Conservation (phyloP, 2,888 invertebrate species). For the Hedya salicella region DNA sequence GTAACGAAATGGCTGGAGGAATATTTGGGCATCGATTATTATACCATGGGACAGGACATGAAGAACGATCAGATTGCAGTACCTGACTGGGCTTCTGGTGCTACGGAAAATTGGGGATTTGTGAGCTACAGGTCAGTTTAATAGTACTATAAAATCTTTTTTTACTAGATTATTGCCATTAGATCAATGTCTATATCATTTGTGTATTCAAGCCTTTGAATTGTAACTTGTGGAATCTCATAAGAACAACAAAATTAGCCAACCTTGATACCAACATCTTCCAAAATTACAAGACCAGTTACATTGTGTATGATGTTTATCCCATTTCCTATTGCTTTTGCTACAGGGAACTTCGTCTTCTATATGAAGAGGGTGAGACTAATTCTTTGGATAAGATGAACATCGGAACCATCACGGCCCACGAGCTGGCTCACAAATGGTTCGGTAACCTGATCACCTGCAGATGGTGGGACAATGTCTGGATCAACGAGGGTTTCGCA, state of each 20-base stretch:
- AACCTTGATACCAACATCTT: too few species aligned
- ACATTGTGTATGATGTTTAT: too few species aligned
- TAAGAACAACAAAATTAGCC: too few species aligned
- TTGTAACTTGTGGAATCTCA: too few species aligned
- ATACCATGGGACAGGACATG: constrained; percentile 66
- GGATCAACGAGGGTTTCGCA: constrained; percentile 91
- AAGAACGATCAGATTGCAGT: constrained; percentile 80
- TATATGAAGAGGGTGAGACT: constrained; percentile 74
- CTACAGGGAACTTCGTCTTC: constrained; percentile 72
- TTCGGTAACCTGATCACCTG: constrained; percentile 90
- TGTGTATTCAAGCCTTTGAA: too few species aligned
- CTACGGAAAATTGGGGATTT: constrained; percentile 81
- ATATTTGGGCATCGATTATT: constrained; percentile 72
- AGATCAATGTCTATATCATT: too few species aligned
- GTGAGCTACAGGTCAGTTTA: constrained; percentile 73
- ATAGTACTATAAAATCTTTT: neutral
- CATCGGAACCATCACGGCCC: constrained; percentile 83
- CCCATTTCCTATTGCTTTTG: constrained; percentile 1
- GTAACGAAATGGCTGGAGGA: constrained; percentile 72
- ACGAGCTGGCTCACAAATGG: constrained; percentile 90
- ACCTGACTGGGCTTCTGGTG: constrained; percentile 80
- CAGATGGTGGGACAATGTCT: constrained; percentile 90
- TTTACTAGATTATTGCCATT: too few species aligned
- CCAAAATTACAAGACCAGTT: too few species aligned
- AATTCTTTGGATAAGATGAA: constrained; percentile 70